Base-by-base conservation (phyloP, 53 echinoderm and acorn worm species). In the Stichopus horrens region DNA sequence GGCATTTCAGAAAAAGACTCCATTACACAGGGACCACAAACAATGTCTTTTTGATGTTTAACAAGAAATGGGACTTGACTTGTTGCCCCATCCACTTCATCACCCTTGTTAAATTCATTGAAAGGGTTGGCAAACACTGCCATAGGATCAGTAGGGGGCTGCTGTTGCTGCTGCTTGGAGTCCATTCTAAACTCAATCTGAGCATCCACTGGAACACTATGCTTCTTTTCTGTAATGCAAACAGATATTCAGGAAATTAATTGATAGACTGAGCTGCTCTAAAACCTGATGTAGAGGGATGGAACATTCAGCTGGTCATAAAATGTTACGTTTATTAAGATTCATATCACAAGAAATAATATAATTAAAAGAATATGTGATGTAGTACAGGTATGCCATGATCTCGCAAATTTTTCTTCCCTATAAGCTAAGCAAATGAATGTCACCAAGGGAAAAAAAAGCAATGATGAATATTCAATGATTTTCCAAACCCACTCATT, bases 121-220 rank as follows among this genome's bases (percentile, higher is more conserved):
- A 88, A 93, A 73, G 56, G 93, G 77, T 76, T 81, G 88, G 52
- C 76, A 55, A 76, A 88, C 83, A 84, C 76, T 55, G 90, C 75
- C 57, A 81, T 63, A n/a, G 76, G 76, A 88, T 87, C 87, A 52
- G 22, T 58, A 23, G n/a, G 89, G 77, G 57, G 88, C 23, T 66
- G 94, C 93, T 21, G 92, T 57, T 88, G 93, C 7, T 77, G 89
- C 13, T 65, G 82, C 9, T 87, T 87, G n/a, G 91, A 83, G 55
- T 94, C 90, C 95, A 99, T 96, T 86, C 92, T 96, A 92, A 99
- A 95, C 90, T 99, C 91, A 56, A 99, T 95, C 83, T 94, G 92
- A 22, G 94, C 92, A 83, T 99, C 99, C 6, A 99, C 91, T 53
- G 99, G 94, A 14, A 88, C 86, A 9, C n/a, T 88, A 37, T 85